These are phyloP conservation scores for Aplochiton taeniatus DNA, from an alignment of 2,797 vertebrate species.

Conservation along the genomic window DNA sequence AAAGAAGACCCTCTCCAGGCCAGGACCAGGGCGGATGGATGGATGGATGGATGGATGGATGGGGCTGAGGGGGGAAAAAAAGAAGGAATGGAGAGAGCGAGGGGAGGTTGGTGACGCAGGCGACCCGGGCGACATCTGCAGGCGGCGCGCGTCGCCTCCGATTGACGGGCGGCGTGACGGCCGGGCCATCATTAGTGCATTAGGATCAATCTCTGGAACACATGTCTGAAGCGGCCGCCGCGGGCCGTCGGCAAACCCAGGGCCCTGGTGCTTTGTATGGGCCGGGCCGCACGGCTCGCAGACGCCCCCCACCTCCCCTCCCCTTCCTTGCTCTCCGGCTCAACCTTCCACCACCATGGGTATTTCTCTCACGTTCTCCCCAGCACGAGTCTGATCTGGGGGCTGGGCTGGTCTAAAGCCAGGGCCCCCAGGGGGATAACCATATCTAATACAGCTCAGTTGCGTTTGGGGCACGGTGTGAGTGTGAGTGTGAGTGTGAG, in stretches of 20 bases:
- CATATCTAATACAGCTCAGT: conserved; percentile 22
- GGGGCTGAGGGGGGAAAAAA: not conserved
- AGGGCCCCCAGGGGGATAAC: conserved; percentile 27
- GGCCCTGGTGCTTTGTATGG: conserved; percentile 34
- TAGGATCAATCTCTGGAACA: conserved; percentile 54
- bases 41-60: not conserved
- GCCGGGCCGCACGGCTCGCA: conserved; percentile 41
- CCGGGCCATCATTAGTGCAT: conserved; percentile 73
- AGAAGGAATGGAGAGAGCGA: conserved; percentile 6
- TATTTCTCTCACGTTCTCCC: conserved; percentile 37
- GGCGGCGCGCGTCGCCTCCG: too few relatives aligned
- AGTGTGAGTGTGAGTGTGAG: not conserved
- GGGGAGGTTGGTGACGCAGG: not conserved
- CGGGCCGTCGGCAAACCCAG: conserved; percentile 48
- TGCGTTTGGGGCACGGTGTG: not conserved
- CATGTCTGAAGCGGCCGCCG: conserved; percentile 39
- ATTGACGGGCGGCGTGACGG: conserved; percentile 47
- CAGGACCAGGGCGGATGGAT: too few relatives aligned
- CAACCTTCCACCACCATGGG: conserved; percentile 25
- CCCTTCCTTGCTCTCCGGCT: conserved; percentile 22
- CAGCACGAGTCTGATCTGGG: conserved; percentile 38
- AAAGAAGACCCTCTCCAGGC: not conserved
- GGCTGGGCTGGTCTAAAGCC: conserved; percentile 33
- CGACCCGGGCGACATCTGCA: too few relatives aligned
- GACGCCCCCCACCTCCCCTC: conserved; percentile 6